Evolutionary conservation across 2,888 invertebrate species (phyloP).

Genomic region (Agrochola circellaris): DNA sequence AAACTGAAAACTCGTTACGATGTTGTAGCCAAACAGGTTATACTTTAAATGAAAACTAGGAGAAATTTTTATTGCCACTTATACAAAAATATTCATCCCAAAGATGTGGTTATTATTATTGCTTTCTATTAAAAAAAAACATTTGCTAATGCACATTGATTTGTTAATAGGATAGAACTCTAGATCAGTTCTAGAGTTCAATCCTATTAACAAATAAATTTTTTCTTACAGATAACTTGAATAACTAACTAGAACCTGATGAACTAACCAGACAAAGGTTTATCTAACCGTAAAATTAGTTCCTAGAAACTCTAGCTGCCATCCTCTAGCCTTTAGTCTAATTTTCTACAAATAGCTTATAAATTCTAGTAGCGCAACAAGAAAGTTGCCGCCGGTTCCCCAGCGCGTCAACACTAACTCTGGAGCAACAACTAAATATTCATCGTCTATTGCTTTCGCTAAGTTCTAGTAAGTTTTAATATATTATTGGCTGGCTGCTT

Average conservation of each 20-base stretch:
- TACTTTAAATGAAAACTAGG: not conserved
- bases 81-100: too few relatives aligned
- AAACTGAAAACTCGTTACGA: not conserved
- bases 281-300: not conserved
- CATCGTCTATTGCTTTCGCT: constrained; percentile 28
- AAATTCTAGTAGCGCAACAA: constrained; percentile 32
- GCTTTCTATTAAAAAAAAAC: too few relatives aligned
- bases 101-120: too few relatives aligned
- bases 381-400: constrained; percentile 23
- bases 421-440: constrained; percentile 44
- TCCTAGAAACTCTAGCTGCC: not conserved
- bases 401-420: constrained; percentile 35
- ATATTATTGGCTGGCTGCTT: constrained; percentile 17
- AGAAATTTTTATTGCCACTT: too few relatives aligned
- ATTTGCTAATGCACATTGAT: too few relatives aligned
- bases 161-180: too few relatives aligned
- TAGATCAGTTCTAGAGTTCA: too few relatives aligned
- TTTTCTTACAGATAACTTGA: not conserved
- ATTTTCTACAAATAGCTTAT: constrained; percentile 33
- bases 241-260: not conserved
- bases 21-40: not conserved
- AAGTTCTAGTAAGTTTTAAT: constrained; percentile 34
- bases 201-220: too few relatives aligned
- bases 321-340: not conserved
- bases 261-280: not conserved